Percentiles rank a stretch among this genome's conserved stretches.
These are phyloP conservation scores for Onychomys torridus DNA, from an alignment of 2,797 vertebrate species.

Conservation along the genomic window DNA sequence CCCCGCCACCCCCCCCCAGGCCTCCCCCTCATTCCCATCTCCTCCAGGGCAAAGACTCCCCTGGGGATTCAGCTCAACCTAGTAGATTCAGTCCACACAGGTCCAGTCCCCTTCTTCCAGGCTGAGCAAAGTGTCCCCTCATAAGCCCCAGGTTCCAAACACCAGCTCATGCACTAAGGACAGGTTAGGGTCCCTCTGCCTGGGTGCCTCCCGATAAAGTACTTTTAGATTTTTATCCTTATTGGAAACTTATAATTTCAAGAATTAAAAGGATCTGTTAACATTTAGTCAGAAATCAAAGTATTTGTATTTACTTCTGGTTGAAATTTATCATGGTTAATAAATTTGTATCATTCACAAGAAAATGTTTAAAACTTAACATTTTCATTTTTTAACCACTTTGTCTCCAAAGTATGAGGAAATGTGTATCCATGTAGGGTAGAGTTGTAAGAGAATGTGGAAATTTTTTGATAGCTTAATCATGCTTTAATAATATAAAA, in stretches of 20 bases:
- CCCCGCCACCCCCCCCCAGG: too few relatives aligned
- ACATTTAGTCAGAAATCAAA: not conserved
- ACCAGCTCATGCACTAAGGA: too few relatives aligned
- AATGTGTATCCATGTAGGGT: not conserved
- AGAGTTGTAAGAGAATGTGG: not conserved
- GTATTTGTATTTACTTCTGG: not conserved
- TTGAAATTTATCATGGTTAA: conserved; percentile 11
- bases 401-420: not conserved
- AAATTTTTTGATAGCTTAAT: not conserved
- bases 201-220: not conserved
- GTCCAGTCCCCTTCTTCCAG: too few relatives aligned
- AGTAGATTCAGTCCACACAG: too few relatives aligned
- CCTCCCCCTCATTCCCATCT: too few relatives aligned
- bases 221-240: not conserved
- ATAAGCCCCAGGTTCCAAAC: too few relatives aligned
- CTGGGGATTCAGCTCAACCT: too few relatives aligned
- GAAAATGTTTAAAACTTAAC: not conserved
- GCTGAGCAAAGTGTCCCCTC: too few relatives aligned
- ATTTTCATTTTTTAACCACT: not conserved
- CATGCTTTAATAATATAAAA: not conserved
- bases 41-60: too few relatives aligned
- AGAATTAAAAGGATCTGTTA: not conserved
- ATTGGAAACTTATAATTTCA: not conserved
- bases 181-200: too few relatives aligned
- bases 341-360: not conserved